Base-by-base conservation (phyloP, 2,888 invertebrate species). In the Criorhina ranunculi region DNA sequence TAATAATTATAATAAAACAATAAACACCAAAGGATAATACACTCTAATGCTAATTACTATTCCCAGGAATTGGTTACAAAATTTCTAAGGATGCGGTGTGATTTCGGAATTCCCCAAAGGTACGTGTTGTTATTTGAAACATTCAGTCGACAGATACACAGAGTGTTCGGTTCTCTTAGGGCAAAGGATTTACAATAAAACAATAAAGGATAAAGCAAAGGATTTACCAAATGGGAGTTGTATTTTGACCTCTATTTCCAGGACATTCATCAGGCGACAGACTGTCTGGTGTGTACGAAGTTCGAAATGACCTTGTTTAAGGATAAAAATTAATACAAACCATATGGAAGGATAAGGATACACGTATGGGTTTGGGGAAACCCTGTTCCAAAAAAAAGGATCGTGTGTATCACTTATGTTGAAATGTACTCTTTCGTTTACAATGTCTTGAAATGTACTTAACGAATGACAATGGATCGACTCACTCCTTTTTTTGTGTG, bases 1-100 rank as follows among this genome's bases (percentile, higher is more conserved):
- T 57, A 51, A 75, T 70, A 85, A 85, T 85, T 85, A 75, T 53
- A 69, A 70, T 75, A 79, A 79, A 79, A 85, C 83, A 85, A 85
- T 85, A 85, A 79, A 85, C 69, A 69, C 46, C 60, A 19, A 77
- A 75, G 79, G 83, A 85, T 85, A 85, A 79, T 69, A 64, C 79
- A 51, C 62, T 67, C 67, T 83, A 83, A 85, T 85, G 69, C 83
- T 85, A 85, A 85, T 85, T 85, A 70, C 83, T 66, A 12, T 70
- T 76, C 51, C 69, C 31, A 49, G 64, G 76, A 82, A 82, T 44
- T 49, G 24, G 8, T 19, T 37, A 42, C 8, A 15, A 5, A 37
- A 53, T 31, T 44, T 57, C 66, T 15, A 59, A 66, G 78, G 72
- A 53, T 79, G 57, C 40, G 66, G 35, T 70, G 72, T 42, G 82